These are phyloP conservation scores for Echiichthys vipera DNA, from an alignment of 2,797 vertebrate species.

Conservation along the genomic window DNA sequence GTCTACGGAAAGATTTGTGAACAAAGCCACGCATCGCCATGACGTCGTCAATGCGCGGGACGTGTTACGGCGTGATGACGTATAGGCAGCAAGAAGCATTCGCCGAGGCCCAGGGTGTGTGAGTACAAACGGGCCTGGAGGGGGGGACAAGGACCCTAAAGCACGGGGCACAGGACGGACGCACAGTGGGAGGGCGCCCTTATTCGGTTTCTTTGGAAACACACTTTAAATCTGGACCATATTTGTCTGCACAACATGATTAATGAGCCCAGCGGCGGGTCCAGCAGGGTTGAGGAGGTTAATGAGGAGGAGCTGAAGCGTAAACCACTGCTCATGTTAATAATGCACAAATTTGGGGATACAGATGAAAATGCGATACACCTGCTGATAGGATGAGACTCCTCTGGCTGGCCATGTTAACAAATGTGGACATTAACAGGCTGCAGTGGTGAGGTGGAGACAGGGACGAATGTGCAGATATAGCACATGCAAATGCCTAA, in stretches of 20 bases:
- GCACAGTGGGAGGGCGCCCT: too few relatives aligned
- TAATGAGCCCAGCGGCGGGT: slow-evolving; percentile 7
- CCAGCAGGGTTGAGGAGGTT: slow-evolving; percentile 5
- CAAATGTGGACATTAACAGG: background rate
- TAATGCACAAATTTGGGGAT: background rate
- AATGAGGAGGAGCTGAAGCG: slow-evolving; percentile 23
- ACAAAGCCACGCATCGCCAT: too few relatives aligned
- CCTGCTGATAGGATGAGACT: slow-evolving; percentile 7
- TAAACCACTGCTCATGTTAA: background rate
- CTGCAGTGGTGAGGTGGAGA: background rate
- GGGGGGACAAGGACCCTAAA: too few relatives aligned
- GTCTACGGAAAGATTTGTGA: too few relatives aligned
- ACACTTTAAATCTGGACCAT: background rate
- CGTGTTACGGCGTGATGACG: too few relatives aligned
- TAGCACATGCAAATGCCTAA: slow-evolving; percentile 1
- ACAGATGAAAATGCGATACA: background rate
- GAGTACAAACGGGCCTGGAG: too few relatives aligned
- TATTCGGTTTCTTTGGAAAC: background rate
- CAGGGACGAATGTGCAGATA: slow-evolving; percentile 6
- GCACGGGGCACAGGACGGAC: too few relatives aligned
- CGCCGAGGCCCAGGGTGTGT: too few relatives aligned
- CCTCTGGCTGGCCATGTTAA: background rate
- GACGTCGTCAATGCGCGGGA: too few relatives aligned
- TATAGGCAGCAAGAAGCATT: too few relatives aligned
- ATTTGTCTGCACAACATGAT: background rate